Evolutionary conservation across 1,140 invertebrate genomes (phyloP).

Genomic region (Laupala kohalensis): DNA sequence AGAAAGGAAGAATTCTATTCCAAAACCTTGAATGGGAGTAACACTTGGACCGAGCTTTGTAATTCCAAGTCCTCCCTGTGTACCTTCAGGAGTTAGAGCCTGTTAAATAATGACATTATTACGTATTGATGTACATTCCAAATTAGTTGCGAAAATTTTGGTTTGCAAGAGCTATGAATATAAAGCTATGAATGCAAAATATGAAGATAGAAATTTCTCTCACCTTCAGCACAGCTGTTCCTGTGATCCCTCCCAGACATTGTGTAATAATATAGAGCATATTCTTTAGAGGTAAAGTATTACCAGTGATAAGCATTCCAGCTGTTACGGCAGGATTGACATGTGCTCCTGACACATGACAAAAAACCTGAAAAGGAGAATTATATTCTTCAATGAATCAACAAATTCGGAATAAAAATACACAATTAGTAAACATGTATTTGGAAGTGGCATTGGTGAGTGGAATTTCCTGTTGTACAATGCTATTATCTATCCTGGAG

Average conservation of each 20-base stretch:
- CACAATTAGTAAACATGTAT: too few relatives aligned
- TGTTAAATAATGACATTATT: slow-evolving; percentile 24
- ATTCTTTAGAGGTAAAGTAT: slow-evolving; percentile 58
- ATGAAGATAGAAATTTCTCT: too few relatives aligned
- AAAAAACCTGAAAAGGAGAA: slow-evolving; percentile 57
- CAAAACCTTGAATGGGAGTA: slow-evolving; percentile 61
- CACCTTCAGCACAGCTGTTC: slow-evolving; percentile 55
- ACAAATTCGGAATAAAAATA: too few relatives aligned
- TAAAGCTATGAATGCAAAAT: too few relatives aligned
- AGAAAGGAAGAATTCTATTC: slow-evolving; percentile 83
- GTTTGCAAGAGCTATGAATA: too few relatives aligned
- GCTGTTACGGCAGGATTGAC: slow-evolving; percentile 82
- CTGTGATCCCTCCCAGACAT: slow-evolving; percentile 69
- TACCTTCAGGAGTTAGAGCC: slow-evolving; percentile 45
- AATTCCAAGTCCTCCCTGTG: slow-evolving; percentile 43
- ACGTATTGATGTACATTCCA: too few relatives aligned
- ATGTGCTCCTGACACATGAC: slow-evolving; percentile 80
- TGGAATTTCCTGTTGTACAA: too few relatives aligned
- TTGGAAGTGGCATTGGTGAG: too few relatives aligned
- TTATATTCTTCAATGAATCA: too few relatives aligned
- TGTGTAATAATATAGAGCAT: slow-evolving; percentile 73
- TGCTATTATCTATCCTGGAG: too few relatives aligned
- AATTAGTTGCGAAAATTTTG: too few relatives aligned
- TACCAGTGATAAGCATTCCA: slow-evolving; percentile 62
- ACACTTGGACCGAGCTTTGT: slow-evolving; percentile 43